Evolutionary conservation across 1,140 invertebrate genomes (phyloP).

Genomic region (Zaprionus nigranus): DNA sequence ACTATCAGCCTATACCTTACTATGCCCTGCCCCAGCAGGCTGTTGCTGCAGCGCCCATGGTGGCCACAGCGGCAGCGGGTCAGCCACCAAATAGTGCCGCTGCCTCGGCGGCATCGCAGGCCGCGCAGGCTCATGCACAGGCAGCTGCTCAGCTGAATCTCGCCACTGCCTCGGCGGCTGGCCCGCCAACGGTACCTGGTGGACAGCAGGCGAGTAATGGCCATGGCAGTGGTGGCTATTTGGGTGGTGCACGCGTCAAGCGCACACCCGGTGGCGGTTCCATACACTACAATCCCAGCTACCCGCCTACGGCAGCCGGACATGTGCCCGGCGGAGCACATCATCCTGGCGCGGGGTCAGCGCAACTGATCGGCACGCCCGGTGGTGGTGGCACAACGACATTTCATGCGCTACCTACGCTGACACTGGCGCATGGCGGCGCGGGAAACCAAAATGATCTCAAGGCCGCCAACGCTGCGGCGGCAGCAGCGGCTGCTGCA

Average conservation of each 20-base stretch:
- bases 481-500: constrained; percentile 55
- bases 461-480: constrained; percentile 58
- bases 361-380: constrained; percentile 54
- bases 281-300: constrained; percentile 72
- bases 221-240: constrained; percentile 37
- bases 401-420: constrained; percentile 83
- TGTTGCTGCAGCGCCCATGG: constrained; percentile 61
- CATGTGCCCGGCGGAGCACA: constrained; percentile 43
- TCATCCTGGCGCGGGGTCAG: constrained; percentile 61
- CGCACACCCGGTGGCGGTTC: constrained; percentile 73
- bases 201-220: constrained; percentile 49
- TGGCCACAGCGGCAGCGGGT: constrained; percentile 39
- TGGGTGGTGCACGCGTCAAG: constrained; percentile 66
- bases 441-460: constrained; percentile 68
- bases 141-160: constrained; percentile 53
- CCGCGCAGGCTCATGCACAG: constrained; percentile 29
- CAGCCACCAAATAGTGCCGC: constrained; percentile 44
- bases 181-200: constrained; percentile 62
- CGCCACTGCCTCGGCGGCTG: constrained; percentile 61
- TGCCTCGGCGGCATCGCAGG: background rate
- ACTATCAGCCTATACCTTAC: constrained; percentile 83
- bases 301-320: constrained; percentile 49
- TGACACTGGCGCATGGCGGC: constrained; percentile 74
- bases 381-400: constrained; percentile 65
- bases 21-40: constrained; percentile 72